Base-by-base conservation (phyloP, 2,888 invertebrate genomes). In the Orthonychiurus folsomi region DNA sequence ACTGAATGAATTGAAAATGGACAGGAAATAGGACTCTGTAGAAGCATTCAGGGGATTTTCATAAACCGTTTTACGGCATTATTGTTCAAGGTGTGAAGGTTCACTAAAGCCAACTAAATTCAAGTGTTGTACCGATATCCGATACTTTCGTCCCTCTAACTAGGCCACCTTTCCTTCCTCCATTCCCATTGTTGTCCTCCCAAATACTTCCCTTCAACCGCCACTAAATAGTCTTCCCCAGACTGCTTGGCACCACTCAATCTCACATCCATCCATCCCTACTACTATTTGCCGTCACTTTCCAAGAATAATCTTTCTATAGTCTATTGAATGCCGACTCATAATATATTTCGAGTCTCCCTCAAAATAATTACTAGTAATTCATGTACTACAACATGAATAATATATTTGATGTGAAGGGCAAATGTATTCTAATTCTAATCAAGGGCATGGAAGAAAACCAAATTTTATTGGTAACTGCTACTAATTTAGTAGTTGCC, bases 61-160 rank as follows among this genome's bases (percentile, higher is more conserved):
- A 56, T 62, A 62, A 64, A 61, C 53, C 64, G 59, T 61, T 61
- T 62, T 53, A 62, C 27, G 61, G 62, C 59, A 65, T 65, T 60
- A 65, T 64, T 64, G 64, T 64, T 55, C 23, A 61, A 64, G 64
- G 64, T 64, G 64, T 64, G 61, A 59, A 59, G 59, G 63, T 26
- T 21, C 52, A 52, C 52, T 23, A 52, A 52, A 52, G 20, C 20
- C 20, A 52, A 52, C 24, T 21, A 52, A 52, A 52, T 52, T 52
- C 52, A 52, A 52, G 52, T 52, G 52, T 20, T 21, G n/a, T 52
- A 52, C 9, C 5, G 52, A 20, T 5, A 12, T 20, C 20, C n/a
- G 52, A 3, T 20, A 9, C 15, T 5, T 5, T 5, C 9, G 9
- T 37, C 15, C 15, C 37, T 37, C 37, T 9, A 37, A 37, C 37